Conservation (phyloP, 1,140 invertebrate species). For the Leguminivora glycinivorella region DNA sequence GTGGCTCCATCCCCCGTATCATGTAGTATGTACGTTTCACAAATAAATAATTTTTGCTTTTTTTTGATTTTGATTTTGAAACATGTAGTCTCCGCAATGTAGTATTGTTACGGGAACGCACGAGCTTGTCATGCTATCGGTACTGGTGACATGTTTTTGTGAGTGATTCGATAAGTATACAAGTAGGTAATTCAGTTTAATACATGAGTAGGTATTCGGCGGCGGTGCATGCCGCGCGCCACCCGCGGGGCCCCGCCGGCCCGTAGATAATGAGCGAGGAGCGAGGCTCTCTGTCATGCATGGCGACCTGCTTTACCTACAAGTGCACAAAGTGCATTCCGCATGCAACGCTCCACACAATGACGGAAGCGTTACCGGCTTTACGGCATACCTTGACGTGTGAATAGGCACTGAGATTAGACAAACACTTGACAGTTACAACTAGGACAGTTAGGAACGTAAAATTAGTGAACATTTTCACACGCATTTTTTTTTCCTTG, state of each 20-base stretch:
- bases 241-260: constrained; percentile 66
- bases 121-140: too few relatives aligned
- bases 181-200: background rate
- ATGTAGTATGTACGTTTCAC: too few relatives aligned
- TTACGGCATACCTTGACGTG: constrained; percentile 12
- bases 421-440: background rate
- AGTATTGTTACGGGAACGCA: too few relatives aligned
- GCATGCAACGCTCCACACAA: constrained; percentile 35
- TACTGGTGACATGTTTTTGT: background rate
- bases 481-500: background rate
- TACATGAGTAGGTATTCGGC: constrained; percentile 38
- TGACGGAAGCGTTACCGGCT: constrained; percentile 14
- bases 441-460: background rate
- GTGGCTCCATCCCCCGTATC: too few relatives aligned
- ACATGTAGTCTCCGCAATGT: too few relatives aligned
- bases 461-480: background rate
- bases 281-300: constrained; percentile 57
- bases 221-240: constrained; percentile 42
- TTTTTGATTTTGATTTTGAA: too few relatives aligned
- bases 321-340: constrained; percentile 56
- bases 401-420: constrained; percentile 9
- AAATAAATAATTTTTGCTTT: too few relatives aligned
- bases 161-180: background rate
- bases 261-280: constrained; percentile 69
- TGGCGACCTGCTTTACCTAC: constrained; percentile 46